Percentiles rank a stretch among this genome's conserved stretches.
These are phyloP conservation scores for Trachelipus rathkii DNA, from an alignment of 1,140 invertebrate species.

Conservation along the genomic window DNA sequence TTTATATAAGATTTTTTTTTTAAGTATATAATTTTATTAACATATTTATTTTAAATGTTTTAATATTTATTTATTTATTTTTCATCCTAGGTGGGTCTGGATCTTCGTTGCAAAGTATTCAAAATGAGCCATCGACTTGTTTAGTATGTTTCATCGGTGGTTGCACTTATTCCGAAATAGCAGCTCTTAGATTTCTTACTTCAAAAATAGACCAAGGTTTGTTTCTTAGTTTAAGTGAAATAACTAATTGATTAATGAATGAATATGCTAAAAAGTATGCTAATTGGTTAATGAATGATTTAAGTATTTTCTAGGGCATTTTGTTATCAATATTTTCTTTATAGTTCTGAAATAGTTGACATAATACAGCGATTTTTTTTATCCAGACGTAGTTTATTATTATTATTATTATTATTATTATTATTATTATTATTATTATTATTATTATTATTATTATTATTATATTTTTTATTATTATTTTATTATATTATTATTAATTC, in stretches of 20 bases:
- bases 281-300: not conserved
- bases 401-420: not conserved
- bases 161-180: slow-evolving; percentile 91
- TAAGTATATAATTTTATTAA: no score
- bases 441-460: no score
- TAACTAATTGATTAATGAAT: not conserved
- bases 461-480: no score
- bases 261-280: not conserved
- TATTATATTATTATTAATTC: no score
- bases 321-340: no score
- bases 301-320: not conserved
- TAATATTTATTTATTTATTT: not conserved
- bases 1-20: no score
- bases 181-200: slow-evolving; percentile 83
- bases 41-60: no score
- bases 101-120: slow-evolving; percentile 31
- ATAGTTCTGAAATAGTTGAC: not conserved
- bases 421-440: no score
- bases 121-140: slow-evolving; percentile 64
- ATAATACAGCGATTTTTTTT: not conserved
- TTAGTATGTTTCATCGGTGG: slow-evolving; percentile 94
- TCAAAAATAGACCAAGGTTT: slow-evolving; percentile 71
- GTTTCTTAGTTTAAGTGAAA: slow-evolving; percentile 1
- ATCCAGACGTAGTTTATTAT: not conserved
- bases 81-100: slow-evolving; percentile 31